Base-by-base conservation (phyloP, 2,113 vertebrate species). In the Prunella fulvescens region DNA sequence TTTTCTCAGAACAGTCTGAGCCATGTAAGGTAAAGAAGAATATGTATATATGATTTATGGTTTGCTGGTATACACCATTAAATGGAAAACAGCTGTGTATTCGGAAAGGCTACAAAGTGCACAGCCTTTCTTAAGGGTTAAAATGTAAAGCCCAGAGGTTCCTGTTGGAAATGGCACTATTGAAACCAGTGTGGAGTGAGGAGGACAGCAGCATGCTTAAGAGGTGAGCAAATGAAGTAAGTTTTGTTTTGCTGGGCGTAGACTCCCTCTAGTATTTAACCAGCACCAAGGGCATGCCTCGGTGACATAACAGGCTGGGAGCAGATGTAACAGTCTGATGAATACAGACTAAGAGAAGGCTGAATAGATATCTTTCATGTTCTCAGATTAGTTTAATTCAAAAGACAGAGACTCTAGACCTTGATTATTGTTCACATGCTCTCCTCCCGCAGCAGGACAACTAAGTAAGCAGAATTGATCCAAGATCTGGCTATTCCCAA, bases 1-100 rank as follows among this genome's bases (percentile, higher is more conserved):
- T 97, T 94, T 93, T 80, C 95, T 93, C 67, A 88, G 71, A 96
- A 62, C 82, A 81, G 56, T 13, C 50, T 66, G 57, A 90, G 56
- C 88, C 82, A 81, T 13, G 64, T 81, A 95, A 92, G 81, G 93
- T 60, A 93, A 96, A 73, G 90, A 90, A 92, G 88, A 93, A 86
- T 60, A 94, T 86, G 72, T 54, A 93, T n/a, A 14, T 20, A 44
- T 56, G 86, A 78, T 78, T 86, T 93, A 94, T 44, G 51, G 39
- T 80, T 93, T 94, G 79, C 65, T 86, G 35, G 45, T 76, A 69
- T 65, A 74, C 24, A 48, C 23, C 45, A 80, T 31, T 78, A 74
- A 86, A 88, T 48, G 22, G 54, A 86, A 96, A 97, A 45, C 62
- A 90, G 76, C 19, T 77, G 50, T 25, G 24, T 62, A 47, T 73